Base-by-base conservation (phyloP, 2,888 invertebrate species). In the Sclerodermus sp. region DNA sequence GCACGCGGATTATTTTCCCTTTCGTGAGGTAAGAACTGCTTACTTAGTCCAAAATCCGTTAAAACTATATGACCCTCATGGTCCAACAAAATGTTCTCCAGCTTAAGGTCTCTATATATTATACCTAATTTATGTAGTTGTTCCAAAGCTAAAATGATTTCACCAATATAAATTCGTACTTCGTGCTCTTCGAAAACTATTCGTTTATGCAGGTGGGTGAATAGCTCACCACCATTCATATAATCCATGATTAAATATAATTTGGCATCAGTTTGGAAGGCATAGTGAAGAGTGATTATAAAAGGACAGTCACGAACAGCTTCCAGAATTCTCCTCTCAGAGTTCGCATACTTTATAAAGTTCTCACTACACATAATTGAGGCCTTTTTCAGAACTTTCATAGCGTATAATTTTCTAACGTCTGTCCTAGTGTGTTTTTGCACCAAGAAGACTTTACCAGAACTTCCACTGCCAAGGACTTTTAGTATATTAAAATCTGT, bases 381-480 rank as follows among this genome's bases (percentile, higher is more conserved):
- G 47, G 93, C 93, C 78, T 97, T 97, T 80, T 95, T 95, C 74
- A 97, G 82, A 62, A 97, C 96, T 81, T 98, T 98, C 96, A 98
- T 97, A 50, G 97, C 97, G 81, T 97, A 98, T 55, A 97, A 83
- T 64, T 91, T 89, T 42, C 91, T 91, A 69, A 89, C 85, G 81
- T 98, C 97, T 51, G 84, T 80, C 40, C 91, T 96, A 50, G 89
- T 89, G 67, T 88, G 83, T 81, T 97, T 98, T 61, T 95, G 86
- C 61, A 97, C 97, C 77, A 98, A 85, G 83, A 95, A 97, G 74
- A 97, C 91, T 85, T 96, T 88, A 81, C 93, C 95, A 80, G 96
- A 96, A 97, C 96, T 96, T 84, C 97, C 97, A 60, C 96, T 96
- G 73, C 97, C 97, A 47, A 98, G 87, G 56, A 97, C 94, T 82